These are phyloP conservation scores for Zaprionus taronus DNA, from an alignment of 1,140 invertebrate genomes.

Conservation along the genomic window DNA sequence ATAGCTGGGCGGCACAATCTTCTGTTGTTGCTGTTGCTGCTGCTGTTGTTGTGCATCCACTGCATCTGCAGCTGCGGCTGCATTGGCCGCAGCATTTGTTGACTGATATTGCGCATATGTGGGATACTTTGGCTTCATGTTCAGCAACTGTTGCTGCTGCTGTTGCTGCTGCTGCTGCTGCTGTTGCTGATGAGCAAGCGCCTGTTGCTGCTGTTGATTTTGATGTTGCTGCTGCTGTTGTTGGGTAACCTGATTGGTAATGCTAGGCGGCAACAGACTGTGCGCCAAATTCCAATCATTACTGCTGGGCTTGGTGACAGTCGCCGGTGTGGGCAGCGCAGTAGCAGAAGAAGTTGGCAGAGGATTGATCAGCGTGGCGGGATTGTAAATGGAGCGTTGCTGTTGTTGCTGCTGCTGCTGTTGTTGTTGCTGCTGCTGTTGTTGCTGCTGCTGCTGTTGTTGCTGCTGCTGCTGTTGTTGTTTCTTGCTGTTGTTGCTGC, in stretches of 20 bases:
- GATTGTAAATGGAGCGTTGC: constrained; percentile 64
- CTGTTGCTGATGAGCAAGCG: constrained; percentile 39
- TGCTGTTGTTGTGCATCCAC: constrained; percentile 50
- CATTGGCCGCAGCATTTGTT: constrained; percentile 74
- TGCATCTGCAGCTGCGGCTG: constrained; percentile 65
- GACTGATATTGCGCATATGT: constrained; percentile 80
- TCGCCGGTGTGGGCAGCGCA: constrained; percentile 11
- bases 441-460: constrained; percentile 50
- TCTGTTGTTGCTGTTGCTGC: no score
- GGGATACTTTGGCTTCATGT: constrained; percentile 72
- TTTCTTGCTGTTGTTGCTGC: constrained; percentile 51
- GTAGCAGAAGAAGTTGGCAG: constrained; percentile 31
- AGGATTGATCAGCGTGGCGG: constrained; percentile 67
- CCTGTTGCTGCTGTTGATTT: constrained; percentile 45
- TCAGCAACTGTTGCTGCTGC: constrained; percentile 43
- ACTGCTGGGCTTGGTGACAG: constrained; percentile 45
- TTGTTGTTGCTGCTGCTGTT: constrained; percentile 52
- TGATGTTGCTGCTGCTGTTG: constrained; percentile 54
- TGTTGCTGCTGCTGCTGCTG: constrained; percentile 50
- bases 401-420: constrained; percentile 55
- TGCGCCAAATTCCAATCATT: constrained; percentile 66
- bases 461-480: constrained; percentile 54
- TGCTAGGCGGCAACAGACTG: constrained; percentile 56
- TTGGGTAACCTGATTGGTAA: constrained; percentile 25
- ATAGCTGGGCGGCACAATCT: constrained; percentile 65